Evolutionary conservation across 92 coral and sea anemone species (phyloP).

Genomic region (Plumapathes pennacea): DNA sequence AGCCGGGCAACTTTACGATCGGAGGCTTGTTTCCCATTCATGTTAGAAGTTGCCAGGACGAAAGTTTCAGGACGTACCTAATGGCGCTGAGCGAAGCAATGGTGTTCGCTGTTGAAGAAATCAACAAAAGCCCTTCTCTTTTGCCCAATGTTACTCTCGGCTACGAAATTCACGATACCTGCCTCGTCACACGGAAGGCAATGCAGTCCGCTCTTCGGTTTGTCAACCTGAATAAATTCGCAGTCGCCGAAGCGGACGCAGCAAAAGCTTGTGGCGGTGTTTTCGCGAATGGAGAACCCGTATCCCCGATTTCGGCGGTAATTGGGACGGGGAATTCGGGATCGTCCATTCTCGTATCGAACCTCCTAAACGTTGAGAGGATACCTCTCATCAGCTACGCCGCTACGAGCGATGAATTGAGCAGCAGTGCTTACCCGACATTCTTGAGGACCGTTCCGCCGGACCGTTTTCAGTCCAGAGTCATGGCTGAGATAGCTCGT

Average conservation of each 20-base stretch:
- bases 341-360: constrained; percentile 70
- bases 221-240: constrained; percentile 60
- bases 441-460: constrained; percentile 91
- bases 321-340: constrained; percentile 71
- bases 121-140: constrained; percentile 57
- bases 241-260: constrained; percentile 21
- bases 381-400: constrained; percentile 90
- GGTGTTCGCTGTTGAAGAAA: constrained; percentile 78
- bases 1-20: constrained; percentile 68
- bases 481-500: constrained; percentile 67
- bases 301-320: constrained; percentile 52
- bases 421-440: constrained; percentile 66
- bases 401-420: constrained; percentile 82
- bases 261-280: constrained; percentile 21
- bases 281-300: constrained; percentile 3
- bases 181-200: constrained; percentile 39
- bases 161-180: constrained; percentile 75
- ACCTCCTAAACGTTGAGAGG: constrained; percentile 60
- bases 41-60: constrained; percentile 24
- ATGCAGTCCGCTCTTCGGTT: constrained; percentile 74
- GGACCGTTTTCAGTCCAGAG: constrained; percentile 79
- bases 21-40: constrained; percentile 93
- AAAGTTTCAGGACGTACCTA: constrained; percentile 44
- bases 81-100: constrained; percentile 84
- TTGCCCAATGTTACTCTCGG: constrained; percentile 79